Base-by-base conservation (phyloP, 1,140 invertebrate species). In the Lordiphosa clarofinis region DNA sequence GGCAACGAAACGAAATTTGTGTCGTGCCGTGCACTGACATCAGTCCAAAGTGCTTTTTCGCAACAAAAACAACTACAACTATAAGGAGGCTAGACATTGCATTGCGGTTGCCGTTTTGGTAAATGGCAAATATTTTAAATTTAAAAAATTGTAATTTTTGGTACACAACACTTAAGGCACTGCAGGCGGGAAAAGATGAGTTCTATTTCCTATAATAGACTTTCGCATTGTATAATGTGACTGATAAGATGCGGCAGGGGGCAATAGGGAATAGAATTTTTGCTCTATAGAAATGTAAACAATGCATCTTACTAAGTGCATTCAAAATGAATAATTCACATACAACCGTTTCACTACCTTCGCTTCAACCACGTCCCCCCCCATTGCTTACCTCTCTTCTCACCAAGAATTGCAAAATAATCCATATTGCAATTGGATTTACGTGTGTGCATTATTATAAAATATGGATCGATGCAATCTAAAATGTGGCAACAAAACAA, bases 401-500 rank as follows among this genome's bases (percentile, higher is more conserved):
- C 54, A 56, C 44, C 21, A 33, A 46, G 43, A 24, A 28, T 56
- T 43, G 61, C 31, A 78, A 56, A 49, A 70, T 53, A 74, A 70
- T 56, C 62, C 76, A 65, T 33, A 73, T 67, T 78, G 28, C 76
- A 66, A 66, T 53, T 58, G 49, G 43, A 12, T 37, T 40, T 47
- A 31, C 31, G 55, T 60, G 37, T 48, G 37, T 6, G 24, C 15
- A 61, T 19, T 11, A 59, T 40, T 49, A 68, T 73, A 74, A 79
- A 56, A 79, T 81, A 66, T 67, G 76, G 43, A 82, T 82, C 76
- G 71, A 63, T 79, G 71, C 74, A 69, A 74, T 63, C 38, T 55
- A 56, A 67, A 64, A 68, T 68, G 67, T 58, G 56, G 38, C 47
- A 36, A 35, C 10, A 48, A 28, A 11, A 11, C 24, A 28, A 46